Conservation (phyloP, 2,797 vertebrate species). For the Sebastes hubbsi region DNA sequence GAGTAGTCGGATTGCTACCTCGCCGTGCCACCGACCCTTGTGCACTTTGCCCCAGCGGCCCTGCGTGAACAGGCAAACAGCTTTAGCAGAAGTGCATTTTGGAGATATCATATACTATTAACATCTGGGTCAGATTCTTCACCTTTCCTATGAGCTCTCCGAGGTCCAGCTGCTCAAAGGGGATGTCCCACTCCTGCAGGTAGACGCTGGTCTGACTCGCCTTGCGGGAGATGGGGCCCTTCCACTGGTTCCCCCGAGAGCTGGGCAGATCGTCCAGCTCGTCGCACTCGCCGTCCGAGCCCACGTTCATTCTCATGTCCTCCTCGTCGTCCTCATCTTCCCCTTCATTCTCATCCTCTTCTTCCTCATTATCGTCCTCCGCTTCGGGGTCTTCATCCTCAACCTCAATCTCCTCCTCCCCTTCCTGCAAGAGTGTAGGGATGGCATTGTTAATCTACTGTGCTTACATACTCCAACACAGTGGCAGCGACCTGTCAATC, state of each 20-base stretch:
- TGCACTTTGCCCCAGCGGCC: slow-evolving; percentile 98
- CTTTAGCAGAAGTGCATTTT: neutral
- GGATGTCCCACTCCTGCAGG: slow-evolving; percentile 98
- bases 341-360: slow-evolving; percentile 63
- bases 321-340: slow-evolving; percentile 76
- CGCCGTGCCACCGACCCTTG: slow-evolving; percentile 95
- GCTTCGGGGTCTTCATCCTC: slow-evolving; percentile 65
- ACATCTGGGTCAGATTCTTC: slow-evolving; percentile 80
- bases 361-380: slow-evolving; percentile 66
- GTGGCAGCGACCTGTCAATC: neutral
- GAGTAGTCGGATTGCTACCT: slow-evolving; percentile 94
- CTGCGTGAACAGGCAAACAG: slow-evolving; percentile 16
- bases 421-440: slow-evolving; percentile 41
- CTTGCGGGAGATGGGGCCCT: slow-evolving; percentile 94
- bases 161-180: slow-evolving; percentile 94
- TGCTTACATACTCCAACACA: neutral
- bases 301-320: slow-evolving; percentile 80
- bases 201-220: slow-evolving; percentile 96
- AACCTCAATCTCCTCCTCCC: slow-evolving; percentile 70
- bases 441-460: neutral
- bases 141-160: slow-evolving; percentile 94
- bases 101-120: accelerated
- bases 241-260: slow-evolving; percentile 86
- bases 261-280: slow-evolving; percentile 93
- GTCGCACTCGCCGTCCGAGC: slow-evolving; percentile 90